These are phyloP conservation scores for Brachionus calyciflorus DNA, from an alignment of 1,140 invertebrate genomes.

Conservation along the genomic window DNA sequence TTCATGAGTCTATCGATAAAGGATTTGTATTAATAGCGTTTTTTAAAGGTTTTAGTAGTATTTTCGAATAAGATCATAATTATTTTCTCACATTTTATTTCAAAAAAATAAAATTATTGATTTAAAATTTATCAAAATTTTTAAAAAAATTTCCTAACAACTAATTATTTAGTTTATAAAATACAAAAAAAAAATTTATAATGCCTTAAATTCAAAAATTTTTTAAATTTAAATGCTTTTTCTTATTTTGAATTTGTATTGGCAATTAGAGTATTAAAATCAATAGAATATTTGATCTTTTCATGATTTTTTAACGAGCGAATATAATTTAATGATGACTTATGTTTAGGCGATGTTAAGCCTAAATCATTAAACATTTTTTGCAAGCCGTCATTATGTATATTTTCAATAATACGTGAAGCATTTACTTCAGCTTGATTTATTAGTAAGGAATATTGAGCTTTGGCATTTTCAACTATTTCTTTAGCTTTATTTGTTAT, in stretches of 20 bases:
- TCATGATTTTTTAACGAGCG: conserved; percentile 51
- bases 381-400: conserved; percentile 51
- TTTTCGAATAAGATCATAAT: too few species aligned
- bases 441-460: conserved; percentile 48
- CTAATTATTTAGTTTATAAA: neutral
- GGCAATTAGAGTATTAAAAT: conserved; percentile 49
- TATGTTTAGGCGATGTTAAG: conserved; percentile 51
- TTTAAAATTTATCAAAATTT: too few species aligned
- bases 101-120: too few species aligned
- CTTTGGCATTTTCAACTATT: conserved; percentile 50
- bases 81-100: too few species aligned
- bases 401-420: conserved; percentile 51
- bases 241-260: neutral
- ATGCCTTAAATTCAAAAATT: neutral
- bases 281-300: conserved; percentile 53
- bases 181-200: neutral
- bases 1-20: too few species aligned
- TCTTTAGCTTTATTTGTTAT: conserved; percentile 53
- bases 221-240: neutral
- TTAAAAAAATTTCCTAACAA: too few species aligned
- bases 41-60: too few species aligned
- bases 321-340: conserved; percentile 55
- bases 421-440: conserved; percentile 51
- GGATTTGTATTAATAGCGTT: too few species aligned
- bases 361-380: conserved; percentile 49